A percentile compares a stretch with the other conserved stretches of the same genome.
Conservation (phyloP, 37 sponge, comb jelly and placozoan genomes). For the Halisarca cf. caerulea region DNA sequence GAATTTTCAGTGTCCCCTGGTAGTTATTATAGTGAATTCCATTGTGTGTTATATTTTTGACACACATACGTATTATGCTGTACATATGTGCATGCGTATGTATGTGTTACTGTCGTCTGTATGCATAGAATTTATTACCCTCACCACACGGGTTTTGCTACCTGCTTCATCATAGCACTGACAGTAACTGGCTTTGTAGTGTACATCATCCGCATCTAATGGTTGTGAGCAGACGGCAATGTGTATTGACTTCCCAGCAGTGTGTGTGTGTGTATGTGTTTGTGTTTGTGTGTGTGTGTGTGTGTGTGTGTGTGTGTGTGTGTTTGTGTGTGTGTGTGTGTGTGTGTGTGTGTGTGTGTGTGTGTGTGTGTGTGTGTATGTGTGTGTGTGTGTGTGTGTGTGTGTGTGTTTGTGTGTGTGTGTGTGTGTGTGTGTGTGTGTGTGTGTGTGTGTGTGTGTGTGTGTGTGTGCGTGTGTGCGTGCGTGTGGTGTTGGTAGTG, state of each 20-base stretch:
- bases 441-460: background rate
- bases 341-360: constrained; percentile 9
- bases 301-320: constrained; percentile 27
- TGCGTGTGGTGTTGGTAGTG: too few relatives aligned
- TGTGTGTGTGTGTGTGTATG: background rate
- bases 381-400: constrained; percentile 11
- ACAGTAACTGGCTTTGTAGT: too few relatives aligned
- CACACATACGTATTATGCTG: too few relatives aligned
- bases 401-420: constrained; percentile 7
- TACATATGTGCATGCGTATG: too few relatives aligned
- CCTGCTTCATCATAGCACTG: too few relatives aligned
- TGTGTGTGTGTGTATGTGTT: constrained; percentile 23
- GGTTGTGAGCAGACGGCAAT: background rate
- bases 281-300: constrained; percentile 18
- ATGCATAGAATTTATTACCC: too few relatives aligned
- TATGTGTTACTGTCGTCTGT: too few relatives aligned
- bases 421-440: constrained; percentile 7
- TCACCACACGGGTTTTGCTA: too few relatives aligned
- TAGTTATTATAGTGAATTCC: too few relatives aligned
- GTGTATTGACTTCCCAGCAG: background rate
- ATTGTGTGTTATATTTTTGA: too few relatives aligned
- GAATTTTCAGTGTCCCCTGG: too few relatives aligned
- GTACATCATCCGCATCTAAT: too few relatives aligned
- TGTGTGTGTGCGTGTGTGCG: background rate
- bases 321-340: background rate